Evolutionary conservation across 2,113 vertebrate species (phyloP).

Genomic region (Glaucomys volans): DNA sequence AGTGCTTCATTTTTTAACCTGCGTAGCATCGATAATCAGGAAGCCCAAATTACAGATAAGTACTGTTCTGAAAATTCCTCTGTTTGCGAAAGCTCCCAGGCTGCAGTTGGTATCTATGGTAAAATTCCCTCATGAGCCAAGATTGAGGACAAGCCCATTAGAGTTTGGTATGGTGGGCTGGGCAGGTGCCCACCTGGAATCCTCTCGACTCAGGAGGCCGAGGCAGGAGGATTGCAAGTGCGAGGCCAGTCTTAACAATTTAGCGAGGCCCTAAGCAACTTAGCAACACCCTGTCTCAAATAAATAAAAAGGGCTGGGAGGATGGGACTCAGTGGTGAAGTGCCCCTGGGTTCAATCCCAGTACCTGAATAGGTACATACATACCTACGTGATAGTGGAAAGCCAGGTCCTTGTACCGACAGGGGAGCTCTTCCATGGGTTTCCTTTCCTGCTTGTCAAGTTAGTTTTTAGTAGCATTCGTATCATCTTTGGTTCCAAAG

Average conservation of each 20-base stretch:
- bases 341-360: no score
- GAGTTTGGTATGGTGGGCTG: not conserved
- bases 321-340: no score
- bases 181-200: no score
- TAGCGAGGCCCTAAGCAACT: no score
- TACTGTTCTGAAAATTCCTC: not conserved
- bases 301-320: no score
- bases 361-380: no score
- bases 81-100: not conserved
- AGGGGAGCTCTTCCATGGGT: not conserved
- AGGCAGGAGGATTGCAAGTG: no score
- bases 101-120: not conserved
- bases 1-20: not conserved
- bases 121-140: not conserved
- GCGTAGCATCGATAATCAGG: not conserved
- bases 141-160: not conserved
- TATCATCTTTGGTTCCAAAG: not conserved
- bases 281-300: no score
- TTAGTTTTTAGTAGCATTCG: constrained; percentile 14
- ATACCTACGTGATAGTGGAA: not conserved
- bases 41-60: not conserved
- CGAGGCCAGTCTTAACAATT: no score
- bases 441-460: not conserved
- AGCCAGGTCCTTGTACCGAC: not conserved
- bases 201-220: no score